Base-by-base conservation (phyloP, 2,797 vertebrate species). In the Micropoecilia bifurca region DNA sequence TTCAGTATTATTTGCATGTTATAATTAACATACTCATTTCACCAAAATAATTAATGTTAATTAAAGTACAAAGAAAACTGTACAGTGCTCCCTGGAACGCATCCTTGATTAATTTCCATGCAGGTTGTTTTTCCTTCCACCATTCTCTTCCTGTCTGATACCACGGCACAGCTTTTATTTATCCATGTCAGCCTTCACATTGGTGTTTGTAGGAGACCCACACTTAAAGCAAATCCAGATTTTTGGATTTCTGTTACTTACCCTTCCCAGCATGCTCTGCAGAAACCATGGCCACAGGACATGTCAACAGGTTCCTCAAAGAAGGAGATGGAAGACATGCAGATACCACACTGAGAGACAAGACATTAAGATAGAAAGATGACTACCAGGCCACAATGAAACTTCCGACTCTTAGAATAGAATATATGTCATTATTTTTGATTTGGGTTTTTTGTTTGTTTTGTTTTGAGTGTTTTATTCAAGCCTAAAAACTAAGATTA, bases 231-330 rank as follows among this genome's bases (percentile, higher is more conserved):
- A 41, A 55, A n/a, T 18, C 33, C 22, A 8, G 3, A 39, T 30
- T 43, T 59, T n/a, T 50, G 48, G 47, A 33, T 20, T 18, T 5
- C 6, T 33, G 4, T 43, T 57, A 95, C 97, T 96, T 90, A 99
- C 99, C 97, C 97, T 95, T 99, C 99, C 99, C 99, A 99, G 93
- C 99, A 99, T 77, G 94, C 95, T 96, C 98, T 96, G 95, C 99
- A 99, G 92, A 99, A 99, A 86, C 98, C 97, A 73, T 99, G 99
- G 81, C 97, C 97, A 94, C 99, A 99, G 75, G 97, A 96, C 95
- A 99, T 97, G 92, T 99, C 97, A 89, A 99, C 97, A 13, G 98
- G 97, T 86, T 99, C 98, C 93, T 99, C 98, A 88, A 99, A 99
- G 76, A 98, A 92, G 68, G 97, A 98, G 95, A 99, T 97, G 92